Evolutionary conservation across 2,797 vertebrate species (phyloP), one percentile per base, ranked within the genome.

Genomic region (Coccyzus lansbergi): DNA sequence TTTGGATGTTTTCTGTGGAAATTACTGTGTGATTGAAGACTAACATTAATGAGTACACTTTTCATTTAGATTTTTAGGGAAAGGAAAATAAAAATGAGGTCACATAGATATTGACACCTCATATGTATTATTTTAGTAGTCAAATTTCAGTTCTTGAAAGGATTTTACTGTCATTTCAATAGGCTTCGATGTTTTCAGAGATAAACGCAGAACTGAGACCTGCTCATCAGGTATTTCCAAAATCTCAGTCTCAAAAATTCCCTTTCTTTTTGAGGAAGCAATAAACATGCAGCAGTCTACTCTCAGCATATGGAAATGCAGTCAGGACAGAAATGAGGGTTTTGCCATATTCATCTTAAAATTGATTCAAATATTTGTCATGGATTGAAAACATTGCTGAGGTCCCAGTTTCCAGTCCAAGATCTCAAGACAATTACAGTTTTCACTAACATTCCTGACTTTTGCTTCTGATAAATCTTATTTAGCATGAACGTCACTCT

Each of bases 381-480:
- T 4, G 46, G 26, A 75, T n/a, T 31, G 7, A 78, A 81, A 62
- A 62, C 40, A 63, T 81, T 68, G 8, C 26, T 46, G 40, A 71
- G 7, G 34, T 44, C 26, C 15, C 63, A 63, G 16, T 53, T 42
- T 46, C 14, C 21, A 62, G 26, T 7, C 31, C 20, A 78, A 42
- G 26, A 74, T 10, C 20, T 70, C 22, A 74, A 64, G 64, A 74
- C 5, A 71, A 16, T 13, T 86, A 26, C 3, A 38, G 22, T 49
- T 72, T 83, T 34, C 12, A 33, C 4, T 67, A 58, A 40, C 0
- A 0, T 4, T 44, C 7, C 12, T 17, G 29, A 49, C 25, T 75
- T 53, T 44, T 44, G 10, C 11, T 85, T 65, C 18, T 46, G 18
- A 52, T 79, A 44, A 89, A 72, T 63, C 48, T 38, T 56, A 38